Base-by-base conservation (phyloP, 2,888 invertebrate genomes). In the Gymnoscelis rufifasciata region DNA sequence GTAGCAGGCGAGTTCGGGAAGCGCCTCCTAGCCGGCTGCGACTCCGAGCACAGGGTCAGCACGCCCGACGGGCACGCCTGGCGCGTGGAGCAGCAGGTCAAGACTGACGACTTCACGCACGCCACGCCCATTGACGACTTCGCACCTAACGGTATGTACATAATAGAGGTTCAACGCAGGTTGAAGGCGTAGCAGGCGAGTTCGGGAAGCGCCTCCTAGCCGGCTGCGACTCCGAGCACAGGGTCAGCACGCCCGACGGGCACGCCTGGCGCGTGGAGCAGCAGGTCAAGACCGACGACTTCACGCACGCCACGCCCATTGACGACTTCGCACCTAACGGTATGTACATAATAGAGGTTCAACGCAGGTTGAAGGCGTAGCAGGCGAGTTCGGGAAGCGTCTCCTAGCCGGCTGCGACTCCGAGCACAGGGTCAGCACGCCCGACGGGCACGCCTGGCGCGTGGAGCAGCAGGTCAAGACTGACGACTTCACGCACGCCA, bases 311-410 rank as follows among this genome's bases (percentile, higher is more conserved):
- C 38, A 93, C 96, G 68, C 91, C 93, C 64, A 93, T 94, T 23
- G 92, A 94, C 40, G 95, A 96, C 78, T 97, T 97, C 74, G 92
- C 93, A 68, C 96, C 97, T 26, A 96, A 97, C 75, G 97, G 97
- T 93, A 83, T 5, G 5, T 7, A 8, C 3, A n/a, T n/a, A n/a
- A n/a, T n/a, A n/a, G n/a, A n/a, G n/a, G n/a, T n/a, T n/a, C n/a
- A n/a, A n/a, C n/a, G n/a, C n/a, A 87, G 62, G 92, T 93, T 60
- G 94, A 94, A 72, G 95, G 95, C 51, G 90, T 97, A 59, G 95
- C 97, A 11, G 94, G 95, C 54, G 95, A 96, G 78, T 92, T 97
- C 64, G 93, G 95, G 58, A 93, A 93, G 68, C 95, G 97, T 64
- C 93, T 97, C 54, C 89, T 94, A 68, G 93, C 94, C 46, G 95